These are phyloP conservation scores for Python bivittatus DNA, from an alignment of 2,113 vertebrate genomes.

Conservation along the genomic window DNA sequence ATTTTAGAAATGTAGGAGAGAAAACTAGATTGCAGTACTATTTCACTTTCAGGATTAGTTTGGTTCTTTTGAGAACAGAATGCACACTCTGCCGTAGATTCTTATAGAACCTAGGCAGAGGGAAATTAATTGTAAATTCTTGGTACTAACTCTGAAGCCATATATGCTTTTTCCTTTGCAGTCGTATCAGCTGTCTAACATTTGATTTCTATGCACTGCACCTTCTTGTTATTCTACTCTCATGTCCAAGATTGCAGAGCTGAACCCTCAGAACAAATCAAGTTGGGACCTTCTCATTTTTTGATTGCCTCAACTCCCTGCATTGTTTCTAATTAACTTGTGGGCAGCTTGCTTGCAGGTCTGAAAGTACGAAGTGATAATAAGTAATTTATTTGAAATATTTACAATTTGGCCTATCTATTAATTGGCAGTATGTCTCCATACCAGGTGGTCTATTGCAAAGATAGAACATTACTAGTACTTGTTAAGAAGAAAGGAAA, in stretches of 20 bases:
- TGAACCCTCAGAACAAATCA: background rate
- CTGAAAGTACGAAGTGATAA: conserved; percentile 38
- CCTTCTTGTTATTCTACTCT: background rate
- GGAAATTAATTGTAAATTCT: background rate
- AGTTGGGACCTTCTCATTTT: background rate
- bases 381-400: conserved; percentile 41
- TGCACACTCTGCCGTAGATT: background rate
- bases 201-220: too few species aligned
- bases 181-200: background rate
- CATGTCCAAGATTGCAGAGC: background rate
- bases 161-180: background rate
- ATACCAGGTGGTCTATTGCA: conserved; percentile 63
- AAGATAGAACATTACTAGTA: conserved; percentile 23
- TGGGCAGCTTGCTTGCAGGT: background rate
- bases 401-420: conserved; percentile 36
- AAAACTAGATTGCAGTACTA: background rate
- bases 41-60: background rate
- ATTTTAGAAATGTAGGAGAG: background rate
- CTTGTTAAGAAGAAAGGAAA: conserved; percentile 30
- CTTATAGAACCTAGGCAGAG: background rate
- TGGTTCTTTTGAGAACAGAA: background rate
- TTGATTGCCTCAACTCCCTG: background rate
- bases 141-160: background rate
- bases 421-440: conserved; percentile 50
- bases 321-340: background rate